Evolutionary conservation across 2,888 invertebrate genomes (phyloP).

Genomic region (Helicoverpa assulta): DNA sequence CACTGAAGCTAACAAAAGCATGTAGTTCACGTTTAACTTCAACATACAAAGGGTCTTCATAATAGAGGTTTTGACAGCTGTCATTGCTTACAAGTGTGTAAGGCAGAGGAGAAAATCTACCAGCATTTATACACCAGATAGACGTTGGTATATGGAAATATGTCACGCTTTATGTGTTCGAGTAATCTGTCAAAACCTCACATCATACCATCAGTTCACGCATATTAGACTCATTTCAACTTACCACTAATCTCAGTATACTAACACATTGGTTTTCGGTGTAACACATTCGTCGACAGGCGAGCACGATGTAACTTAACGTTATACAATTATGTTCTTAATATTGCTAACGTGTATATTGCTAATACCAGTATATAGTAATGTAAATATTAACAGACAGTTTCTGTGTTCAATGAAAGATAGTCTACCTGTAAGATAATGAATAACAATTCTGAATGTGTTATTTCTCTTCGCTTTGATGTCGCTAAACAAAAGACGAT

Average conservation of each 20-base stretch:
- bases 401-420: conserved; percentile 45
- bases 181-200: conserved; percentile 49
- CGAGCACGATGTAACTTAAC: conserved; percentile 52
- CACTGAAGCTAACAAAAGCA: conserved; percentile 62
- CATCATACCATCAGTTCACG: conserved; percentile 45
- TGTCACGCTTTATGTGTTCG: background rate
- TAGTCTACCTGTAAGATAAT: conserved; percentile 37
- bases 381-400: conserved; percentile 65
- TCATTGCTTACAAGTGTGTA: background rate
- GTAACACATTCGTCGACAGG: conserved; percentile 40
- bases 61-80: conserved; percentile 52
- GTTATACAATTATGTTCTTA: conserved; percentile 39
- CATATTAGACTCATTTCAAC: conserved; percentile 50
- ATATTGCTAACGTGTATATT: conserved; percentile 84
- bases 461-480: conserved; percentile 31
- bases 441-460: conserved; percentile 45
- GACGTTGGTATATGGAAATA: background rate
- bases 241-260: conserved; percentile 55
- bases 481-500: conserved; percentile 32
- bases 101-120: background rate
- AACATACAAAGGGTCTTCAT: conserved; percentile 38
- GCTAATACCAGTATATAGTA: conserved; percentile 70
- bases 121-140: background rate
- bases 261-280: conserved; percentile 61
- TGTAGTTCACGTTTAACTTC: conserved; percentile 59